phyloP scores from a whole-genome alignment of 2,113 vertebrate genomes.

The Lagopus muta region DNA sequence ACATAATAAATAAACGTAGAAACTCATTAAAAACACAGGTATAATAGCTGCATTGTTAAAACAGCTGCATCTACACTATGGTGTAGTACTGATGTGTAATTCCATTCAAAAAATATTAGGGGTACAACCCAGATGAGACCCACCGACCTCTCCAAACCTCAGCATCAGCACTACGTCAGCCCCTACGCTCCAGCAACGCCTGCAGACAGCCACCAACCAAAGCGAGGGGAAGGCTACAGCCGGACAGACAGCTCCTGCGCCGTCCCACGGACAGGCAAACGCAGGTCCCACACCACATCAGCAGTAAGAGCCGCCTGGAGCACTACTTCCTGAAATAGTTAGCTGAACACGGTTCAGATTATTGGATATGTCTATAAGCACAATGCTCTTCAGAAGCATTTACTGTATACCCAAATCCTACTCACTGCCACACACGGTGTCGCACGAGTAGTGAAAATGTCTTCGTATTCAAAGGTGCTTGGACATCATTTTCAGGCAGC shows the following conservation, averaged over 20 bases:
- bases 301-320: slow-evolving; percentile 72
- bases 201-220: slow-evolving; percentile 18
- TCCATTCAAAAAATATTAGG: slow-evolving; percentile 43
- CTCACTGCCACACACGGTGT: slow-evolving; percentile 91
- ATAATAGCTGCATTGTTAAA: slow-evolving; percentile 11
- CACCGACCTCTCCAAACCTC: slow-evolving; percentile 42
- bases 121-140: slow-evolving; percentile 32
- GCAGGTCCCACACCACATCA: slow-evolving; percentile 21
- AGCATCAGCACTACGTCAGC: slow-evolving; percentile 26
- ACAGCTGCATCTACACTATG: slow-evolving; percentile 58
- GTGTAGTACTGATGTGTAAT: slow-evolving; percentile 61
- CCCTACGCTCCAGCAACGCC: slow-evolving; percentile 39
- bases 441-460: slow-evolving; percentile 88
- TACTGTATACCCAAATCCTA: slow-evolving; percentile 91
- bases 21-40: slow-evolving; percentile 50
- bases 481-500: slow-evolving; percentile 86
- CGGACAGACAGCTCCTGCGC: neutral
- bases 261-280: neutral
- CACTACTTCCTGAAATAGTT: slow-evolving; percentile 85
- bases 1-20: slow-evolving; percentile 60
- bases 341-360: slow-evolving; percentile 99
- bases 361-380: slow-evolving; percentile 94
- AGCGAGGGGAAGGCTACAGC: slow-evolving; percentile 49
- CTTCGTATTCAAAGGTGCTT: slow-evolving; percentile 89
- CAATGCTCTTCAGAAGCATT: slow-evolving; percentile 97